Evolutionary conservation across 2,888 invertebrate species (phyloP), one percentile per base, ranked within the genome.

Genomic region (Teinopalpus imperialis): DNA sequence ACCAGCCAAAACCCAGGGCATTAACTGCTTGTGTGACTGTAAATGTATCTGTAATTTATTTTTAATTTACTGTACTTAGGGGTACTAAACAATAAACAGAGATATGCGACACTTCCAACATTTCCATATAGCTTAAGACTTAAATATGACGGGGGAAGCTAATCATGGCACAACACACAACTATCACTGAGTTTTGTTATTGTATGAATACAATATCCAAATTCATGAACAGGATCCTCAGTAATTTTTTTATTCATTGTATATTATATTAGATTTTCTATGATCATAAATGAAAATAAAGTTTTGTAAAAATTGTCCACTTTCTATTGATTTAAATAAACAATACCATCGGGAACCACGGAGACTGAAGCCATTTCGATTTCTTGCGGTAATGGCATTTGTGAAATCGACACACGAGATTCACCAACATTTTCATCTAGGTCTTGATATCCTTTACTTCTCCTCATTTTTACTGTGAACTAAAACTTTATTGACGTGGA

Each of bases 21-120:
- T 96, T 95, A 10, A 96, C 95, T 23, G 96, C 96, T 81, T 96
- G 95, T 36, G 94, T 93, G 3, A 96, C 94, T 4, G 96, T 96
- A 66, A 94, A 96, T 23, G 95, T 95, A 74, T 96, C 96, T 95
- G 79, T 45, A 85, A 85, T 24, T 18, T 30, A 8, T n/a, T 32
- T 10, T 10, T 32, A 10, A 32, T 18, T 4, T 9, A 20, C 3
- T 10, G n/a, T n/a, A n/a, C n/a, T n/a, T n/a, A n/a, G n/a, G n/a
- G n/a, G n/a, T n/a, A n/a, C n/a, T n/a, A n/a, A n/a, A n/a, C n/a
- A n/a, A n/a, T n/a, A n/a, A n/a, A n/a, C n/a, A n/a, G n/a, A n/a
- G n/a, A n/a, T n/a, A n/a, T n/a, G n/a, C n/a, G n/a, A n/a, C n/a
- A n/a, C n/a, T n/a, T n/a, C n/a, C n/a, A n/a, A n/a, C n/a, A n/a